Evolutionary conservation across 2,113 vertebrate species (phyloP).

Genomic region (Tiliqua scincoides): DNA sequence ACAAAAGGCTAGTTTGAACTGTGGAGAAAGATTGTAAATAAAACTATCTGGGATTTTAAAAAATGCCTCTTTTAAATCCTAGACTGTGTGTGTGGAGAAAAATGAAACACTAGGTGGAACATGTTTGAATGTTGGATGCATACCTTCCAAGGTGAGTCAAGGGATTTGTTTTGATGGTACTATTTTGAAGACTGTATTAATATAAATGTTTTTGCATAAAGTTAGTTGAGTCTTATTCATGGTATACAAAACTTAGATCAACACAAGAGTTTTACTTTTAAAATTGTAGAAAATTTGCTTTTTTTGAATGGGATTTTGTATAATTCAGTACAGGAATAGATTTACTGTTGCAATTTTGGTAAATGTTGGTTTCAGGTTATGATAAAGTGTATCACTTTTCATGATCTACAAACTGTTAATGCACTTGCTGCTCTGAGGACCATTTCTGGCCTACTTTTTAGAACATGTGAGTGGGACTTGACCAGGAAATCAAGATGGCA

Average conservation of each 20-base stretch:
- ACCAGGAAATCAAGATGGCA: background rate
- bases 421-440: background rate
- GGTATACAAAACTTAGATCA: background rate
- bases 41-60: background rate
- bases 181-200: background rate
- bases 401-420: background rate
- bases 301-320: background rate
- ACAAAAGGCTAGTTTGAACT: background rate
- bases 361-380: background rate
- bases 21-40: slow-evolving; percentile 3
- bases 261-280: background rate
- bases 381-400: background rate
- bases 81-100: slow-evolving; percentile 97
- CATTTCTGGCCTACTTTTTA: background rate
- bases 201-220: background rate
- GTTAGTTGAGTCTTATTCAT: background rate
- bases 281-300: background rate
- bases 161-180: background rate
- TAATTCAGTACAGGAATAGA: background rate
- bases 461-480: background rate
- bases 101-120: slow-evolving; percentile 93
- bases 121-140: slow-evolving; percentile 97
- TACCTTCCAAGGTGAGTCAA: slow-evolving; percentile 92
- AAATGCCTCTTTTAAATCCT: slow-evolving; percentile 22
- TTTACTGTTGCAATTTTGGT: background rate